Base-by-base conservation (phyloP, 2,113 vertebrate genomes). In the Helogale parvula region DNA sequence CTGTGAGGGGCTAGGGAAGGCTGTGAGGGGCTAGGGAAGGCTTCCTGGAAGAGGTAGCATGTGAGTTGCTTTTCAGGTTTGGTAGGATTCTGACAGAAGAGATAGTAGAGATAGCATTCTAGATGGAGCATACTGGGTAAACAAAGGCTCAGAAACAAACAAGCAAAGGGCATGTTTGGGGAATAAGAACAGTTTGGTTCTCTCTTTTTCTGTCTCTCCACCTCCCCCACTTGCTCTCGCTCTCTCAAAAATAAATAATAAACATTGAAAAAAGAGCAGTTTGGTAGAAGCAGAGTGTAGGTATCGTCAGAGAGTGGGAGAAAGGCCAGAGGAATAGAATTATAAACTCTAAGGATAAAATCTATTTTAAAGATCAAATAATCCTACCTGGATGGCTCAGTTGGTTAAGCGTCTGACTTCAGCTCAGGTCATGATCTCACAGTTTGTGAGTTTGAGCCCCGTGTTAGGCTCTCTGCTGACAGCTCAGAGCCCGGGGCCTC, bases 71-170 rank as follows among this genome's bases (percentile, higher is more conserved):
- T 89, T 84, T 68, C 92, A 92, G 79, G 82, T 83, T 84, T 45
- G 21, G 31, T 79, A 96, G 31, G 68, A 87, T 82, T 95, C 83
- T 91, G 52, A 88, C 69, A 41, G 45, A 52, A 93, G 41, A 94
- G 9, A 45, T 41, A 84, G 33, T 35, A 33, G 45, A 83, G 38
- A 88, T 38, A 4, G 19, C 27, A 45, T 77, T 77, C 35, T 85
- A 92, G 60, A n/a, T 79, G 16, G 45, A 50, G 9, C 11, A 4
- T 45, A 81, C 21, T 29, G 1, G 29, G n/a, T 79, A 35, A 90
- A 90, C 15, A 90, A 45, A 96, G 50, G 21, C 41, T 45, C 41
- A 65, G 52, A 81, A 80, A 80, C 21, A 80, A 83, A 21, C 69
- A 88, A n/a, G 16, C n/a, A 31, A 60, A 88, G 41, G 69, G 29